These are phyloP conservation scores for Karalla daura DNA, from an alignment of 2,797 vertebrate genomes.

Conservation along the genomic window DNA sequence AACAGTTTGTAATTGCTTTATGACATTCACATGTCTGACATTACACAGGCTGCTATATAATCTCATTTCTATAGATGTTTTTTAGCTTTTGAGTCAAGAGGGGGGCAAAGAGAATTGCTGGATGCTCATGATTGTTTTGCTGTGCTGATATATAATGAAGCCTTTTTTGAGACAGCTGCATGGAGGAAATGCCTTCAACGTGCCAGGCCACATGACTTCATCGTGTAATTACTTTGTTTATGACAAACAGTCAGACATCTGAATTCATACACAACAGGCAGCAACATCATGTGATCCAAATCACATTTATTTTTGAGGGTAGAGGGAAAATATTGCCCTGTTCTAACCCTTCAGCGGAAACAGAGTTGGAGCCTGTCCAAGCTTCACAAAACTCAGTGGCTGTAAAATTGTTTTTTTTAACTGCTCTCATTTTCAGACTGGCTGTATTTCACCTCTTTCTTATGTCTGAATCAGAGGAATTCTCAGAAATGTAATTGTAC, in stretches of 20 bases:
- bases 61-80: neutral
- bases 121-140: neutral
- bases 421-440: neutral
- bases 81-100: neutral
- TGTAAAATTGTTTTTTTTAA: neutral
- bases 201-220: neutral
- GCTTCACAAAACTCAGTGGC: neutral
- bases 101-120: neutral
- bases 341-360: neutral
- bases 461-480: neutral
- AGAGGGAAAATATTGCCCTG: neutral
- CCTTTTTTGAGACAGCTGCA: too few species aligned
- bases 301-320: neutral
- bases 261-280: neutral
- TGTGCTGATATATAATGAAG: neutral
- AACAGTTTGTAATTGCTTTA: neutral
- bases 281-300: neutral
- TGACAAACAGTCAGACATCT: neutral
- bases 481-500: neutral
- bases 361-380: neutral
- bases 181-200: neutral
- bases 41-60: neutral
- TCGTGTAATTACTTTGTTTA: neutral
- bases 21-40: neutral
- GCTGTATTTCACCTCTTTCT: neutral